Evolutionary conservation across 1,140 invertebrate species (phyloP), one percentile per base, ranked within the genome.

Genomic region (Lineus longissimus): DNA sequence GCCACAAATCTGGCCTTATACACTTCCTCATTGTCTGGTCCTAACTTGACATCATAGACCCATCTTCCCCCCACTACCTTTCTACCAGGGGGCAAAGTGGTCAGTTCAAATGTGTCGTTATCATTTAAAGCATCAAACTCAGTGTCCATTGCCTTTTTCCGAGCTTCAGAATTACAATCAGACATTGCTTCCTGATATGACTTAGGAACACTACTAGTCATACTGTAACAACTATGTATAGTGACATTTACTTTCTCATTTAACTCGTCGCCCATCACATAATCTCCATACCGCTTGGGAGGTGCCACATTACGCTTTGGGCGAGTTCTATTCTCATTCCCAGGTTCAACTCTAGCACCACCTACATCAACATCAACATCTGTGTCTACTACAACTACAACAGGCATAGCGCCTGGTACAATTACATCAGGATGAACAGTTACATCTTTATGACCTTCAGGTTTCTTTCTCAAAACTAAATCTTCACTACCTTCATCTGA

Each of bases 1-100:
- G 54, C 54, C 13, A 55, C 54, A 55, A 15, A 55, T 55, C 54
- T 13, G 13, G 54, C 54, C 22, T 55, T 55, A 25, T 55, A 55
- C 54, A 17, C 9, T 55, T 15, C 23, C 11, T 55, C 23, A 25
- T 55, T 23, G 23, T 55, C 40, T n/a, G n/a, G n/a, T n/a, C n/a
- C n/a, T n/a, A 31, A 11, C 62, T 69, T 64, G 1, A 67, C 2
- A 30, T 56, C 30, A 54, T 64, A 82, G 9, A 84, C 78, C 82
- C 78, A 82, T 70, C 62, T 61, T 62, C 70, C 40, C 40, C 54
- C 13, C 54, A 55, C 54, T 55, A 25, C 23, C 22, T 55, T 13
- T 22, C 54, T 13, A 25, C 54, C 54, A 17, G 13, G 54, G 11
- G 54, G 54, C 22, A 23, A 13, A 11, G 23, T 11, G 11, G 54